Percentiles rank a stretch among this genome's conserved stretches.
These are phyloP conservation scores for Mylabris phalerata DNA, from an alignment of 1,140 invertebrate genomes.

Conservation along the genomic window DNA sequence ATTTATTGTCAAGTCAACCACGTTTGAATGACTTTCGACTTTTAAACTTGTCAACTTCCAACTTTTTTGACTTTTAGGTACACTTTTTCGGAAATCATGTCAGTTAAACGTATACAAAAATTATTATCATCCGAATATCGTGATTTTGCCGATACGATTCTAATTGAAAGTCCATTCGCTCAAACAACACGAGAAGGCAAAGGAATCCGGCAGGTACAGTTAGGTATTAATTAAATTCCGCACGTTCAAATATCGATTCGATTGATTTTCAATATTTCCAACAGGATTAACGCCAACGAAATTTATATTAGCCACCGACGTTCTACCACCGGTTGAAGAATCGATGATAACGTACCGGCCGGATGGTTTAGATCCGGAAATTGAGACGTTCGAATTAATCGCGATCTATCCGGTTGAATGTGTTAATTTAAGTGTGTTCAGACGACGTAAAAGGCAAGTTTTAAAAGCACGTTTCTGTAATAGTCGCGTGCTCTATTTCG, in stretches of 20 bases:
- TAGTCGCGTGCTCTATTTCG: slow-evolving; percentile 44
- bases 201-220: slow-evolving; percentile 49
- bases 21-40: no score
- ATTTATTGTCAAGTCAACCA: no score
- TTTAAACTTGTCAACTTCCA: no score
- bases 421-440: slow-evolving; percentile 51
- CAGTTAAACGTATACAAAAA: slow-evolving; percentile 49
- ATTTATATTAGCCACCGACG: slow-evolving; percentile 50
- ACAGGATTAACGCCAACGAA: slow-evolving; percentile 49
- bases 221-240: slow-evolving; percentile 40
- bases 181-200: slow-evolving; percentile 53
- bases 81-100: slow-evolving; percentile 31
- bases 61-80: background rate
- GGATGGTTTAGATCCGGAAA: slow-evolving; percentile 46
- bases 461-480: slow-evolving; percentile 51
- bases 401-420: slow-evolving; percentile 51
- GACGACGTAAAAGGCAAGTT: slow-evolving; percentile 44
- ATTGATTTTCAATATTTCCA: background rate
- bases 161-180: slow-evolving; percentile 56
- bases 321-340: slow-evolving; percentile 38
- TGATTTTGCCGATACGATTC: slow-evolving; percentile 50
- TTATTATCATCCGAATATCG: slow-evolving; percentile 52
- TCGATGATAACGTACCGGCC: slow-evolving; percentile 28
- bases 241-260: no score
- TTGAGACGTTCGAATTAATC: slow-evolving; percentile 52